Conservation (phyloP, 2,888 invertebrate genomes). For the Plebejus argus region DNA sequence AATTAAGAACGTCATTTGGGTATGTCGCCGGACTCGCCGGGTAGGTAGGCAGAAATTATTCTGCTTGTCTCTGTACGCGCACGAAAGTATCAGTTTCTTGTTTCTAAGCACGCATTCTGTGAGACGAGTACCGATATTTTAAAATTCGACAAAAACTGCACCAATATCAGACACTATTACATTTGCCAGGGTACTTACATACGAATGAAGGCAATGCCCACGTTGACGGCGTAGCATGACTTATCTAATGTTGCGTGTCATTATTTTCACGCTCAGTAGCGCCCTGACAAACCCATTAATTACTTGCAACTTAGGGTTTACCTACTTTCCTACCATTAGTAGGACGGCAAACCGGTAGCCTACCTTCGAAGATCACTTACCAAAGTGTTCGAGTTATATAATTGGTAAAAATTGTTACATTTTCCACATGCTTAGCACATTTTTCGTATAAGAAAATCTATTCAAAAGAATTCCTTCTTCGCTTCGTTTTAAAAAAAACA, state of each 20-base stretch:
- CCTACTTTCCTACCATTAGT: slow-evolving; percentile 10
- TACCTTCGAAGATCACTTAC: neutral
- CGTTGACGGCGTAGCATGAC: slow-evolving; percentile 43
- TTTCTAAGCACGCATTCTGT: no score
- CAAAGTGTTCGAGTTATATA: neutral
- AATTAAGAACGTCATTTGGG: no score
- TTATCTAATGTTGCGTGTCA: slow-evolving; percentile 43
- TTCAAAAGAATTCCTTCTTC: neutral
- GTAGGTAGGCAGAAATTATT: no score
- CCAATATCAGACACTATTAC: neutral
- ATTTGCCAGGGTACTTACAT: slow-evolving; percentile 24
- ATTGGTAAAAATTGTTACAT: no score
- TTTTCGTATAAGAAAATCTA: neutral
- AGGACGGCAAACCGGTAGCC: neutral
- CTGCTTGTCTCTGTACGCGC: no score
- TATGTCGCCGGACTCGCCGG: no score
- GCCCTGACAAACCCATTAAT: slow-evolving; percentile 36
- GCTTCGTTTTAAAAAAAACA: no score
- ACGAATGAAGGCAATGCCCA: slow-evolving; percentile 39
- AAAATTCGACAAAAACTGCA: neutral
- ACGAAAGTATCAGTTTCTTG: no score
- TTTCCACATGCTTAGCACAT: neutral
- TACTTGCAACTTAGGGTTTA: slow-evolving; percentile 3
- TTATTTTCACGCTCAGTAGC: slow-evolving; percentile 42
- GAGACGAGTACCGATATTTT: no score